Evolutionary conservation across 2,888 invertebrate genomes (phyloP), one percentile per base, ranked within the genome.

Genomic region (Agrochola macilenta): DNA sequence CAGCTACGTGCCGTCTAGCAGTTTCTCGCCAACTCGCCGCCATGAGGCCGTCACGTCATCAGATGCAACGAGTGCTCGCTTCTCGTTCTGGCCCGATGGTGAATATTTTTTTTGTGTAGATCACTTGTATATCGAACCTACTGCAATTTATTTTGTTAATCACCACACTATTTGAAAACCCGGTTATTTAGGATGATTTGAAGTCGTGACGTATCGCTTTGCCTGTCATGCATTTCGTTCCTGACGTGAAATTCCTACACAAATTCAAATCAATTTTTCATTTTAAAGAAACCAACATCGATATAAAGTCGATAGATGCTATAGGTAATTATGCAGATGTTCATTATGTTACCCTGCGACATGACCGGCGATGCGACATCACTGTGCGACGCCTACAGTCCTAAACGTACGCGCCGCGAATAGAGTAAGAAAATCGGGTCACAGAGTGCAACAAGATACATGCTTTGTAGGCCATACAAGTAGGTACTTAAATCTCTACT

Each of bases 31-130:
- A 0, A 91, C 94, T 2, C 93, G 96, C 35, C 94, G 96, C 17
- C 95, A 96, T 77, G 96, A 96, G 58, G 92, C 93, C 0, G 95
- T 96, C 72, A 93, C 95, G 0, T 95, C 96, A 0, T 95, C 96
- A 0, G 96, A 96, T 79, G 91, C 93, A 9, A 91, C 94, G 30
- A 94, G 93, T 58, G 89, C 93, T 9, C 94, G 96, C 43, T 96
- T 94, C 84, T 90, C 95, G 8, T 95, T 94, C 86, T 96, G 96
- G 96, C 94, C 95, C 43, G 96, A 96, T 83, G 96, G 96, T 96
- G 92, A 91, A 87, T 91, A 87, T 82, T 65, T 60, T n/a, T 70
- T 78, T 86, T 60, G 12, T 26, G 8, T 43, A 58, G 11, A 71
- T 72, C 14, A 17, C 1, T 74, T 74, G 69, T 63, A 60, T 63